Base-by-base conservation (phyloP, 2,888 invertebrate genomes). In the Creontiades dilutus region DNA sequence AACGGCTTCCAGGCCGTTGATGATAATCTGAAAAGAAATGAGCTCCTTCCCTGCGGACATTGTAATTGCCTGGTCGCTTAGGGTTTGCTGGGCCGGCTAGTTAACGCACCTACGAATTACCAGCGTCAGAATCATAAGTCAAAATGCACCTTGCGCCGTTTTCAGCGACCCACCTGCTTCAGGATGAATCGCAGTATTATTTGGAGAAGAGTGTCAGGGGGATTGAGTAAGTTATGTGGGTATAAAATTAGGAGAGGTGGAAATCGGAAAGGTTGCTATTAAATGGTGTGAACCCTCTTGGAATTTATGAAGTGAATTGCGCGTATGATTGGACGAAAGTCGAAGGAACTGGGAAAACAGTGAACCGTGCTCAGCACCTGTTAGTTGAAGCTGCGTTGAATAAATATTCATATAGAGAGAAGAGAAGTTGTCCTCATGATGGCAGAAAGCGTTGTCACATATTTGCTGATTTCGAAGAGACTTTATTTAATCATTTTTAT, bases 21-120 rank as follows among this genome's bases (percentile, higher is more conserved):
- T 78, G 78, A 28, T 78, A 78, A 78, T 46, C 78, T 78, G 46
- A 19, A 78, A 46, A 78, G 37, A 78, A 47, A 78, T 78, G 46
- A 78, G 78, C 47, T 37, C 23, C 68, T 68, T 68, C 68, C 68
- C 78, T 46, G 46, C 46, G 47, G 78, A 47, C 47, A 78, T 78
- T 78, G 78, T 78, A 78, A 78, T 78, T 78, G 78, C 78, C 78
- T 47, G 16, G 78, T 78, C 78, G 46, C 47, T 47, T 47, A 78
- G 78, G 46, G 28, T 78, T 37, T 16, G 37, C 78, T 78, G 16
- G 37, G 1, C 37, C 16, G 47, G 78, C 78, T 78, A 78, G 78
- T 78, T 78, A 78, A 78, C 46, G 78, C 78, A 78, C 46, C 78
- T 78, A 46, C 46, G 78, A 78, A 78, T 78, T 78, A 78, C 37